Base-by-base conservation (phyloP, 2,113 vertebrate species). In the Elgaria multicarinata region DNA sequence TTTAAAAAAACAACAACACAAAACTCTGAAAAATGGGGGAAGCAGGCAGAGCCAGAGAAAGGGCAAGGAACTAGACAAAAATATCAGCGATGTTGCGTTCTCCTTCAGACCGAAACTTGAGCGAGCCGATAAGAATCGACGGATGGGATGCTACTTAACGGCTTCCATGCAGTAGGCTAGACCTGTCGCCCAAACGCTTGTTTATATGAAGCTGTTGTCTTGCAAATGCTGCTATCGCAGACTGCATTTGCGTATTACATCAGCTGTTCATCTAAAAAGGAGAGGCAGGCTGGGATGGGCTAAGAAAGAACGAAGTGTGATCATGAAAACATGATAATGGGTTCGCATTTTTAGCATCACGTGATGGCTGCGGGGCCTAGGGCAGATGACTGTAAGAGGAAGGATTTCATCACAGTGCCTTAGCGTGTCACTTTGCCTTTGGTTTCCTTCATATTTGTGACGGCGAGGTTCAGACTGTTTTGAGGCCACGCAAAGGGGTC, bases 291-390 rank as follows among this genome's bases (percentile, higher is more conserved):
- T 58, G 36, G 78, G 66, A 80, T 88, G 77, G 78, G 50, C 46
- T 3, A 39, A 16, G 67, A 33, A 58, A 46, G 39, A 33, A 64
- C 9, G 24, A 82, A 82, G 26, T 55, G 66, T 18, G 87, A 88
- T 83, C 46, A 28, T 42, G 53, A 83, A 72, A 16, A 31, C 79
- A 62, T 36, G 87, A 88, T 88, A 88, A 88, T 74, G 55, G 53
- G 50, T 62, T 72, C 44, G 14, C 64, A 67, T 80, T 81, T 55
- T 71, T 62, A 13, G 50, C 5, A 69, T 42, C 87, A 44, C 8
- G 22, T 46, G 87, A 88, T 64, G 8, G 67, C 79, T 75, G 79
- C 39, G 64, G 28, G 87, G 26, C 79, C n/a, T 39, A 16, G 1
- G 55, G 71, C 85, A 86, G 53, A 44, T 42, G 53, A 53, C 46